These are phyloP conservation scores for Didymodactylos carnosus DNA, from an alignment of 2,888 invertebrate species.

Conservation along the genomic window DNA sequence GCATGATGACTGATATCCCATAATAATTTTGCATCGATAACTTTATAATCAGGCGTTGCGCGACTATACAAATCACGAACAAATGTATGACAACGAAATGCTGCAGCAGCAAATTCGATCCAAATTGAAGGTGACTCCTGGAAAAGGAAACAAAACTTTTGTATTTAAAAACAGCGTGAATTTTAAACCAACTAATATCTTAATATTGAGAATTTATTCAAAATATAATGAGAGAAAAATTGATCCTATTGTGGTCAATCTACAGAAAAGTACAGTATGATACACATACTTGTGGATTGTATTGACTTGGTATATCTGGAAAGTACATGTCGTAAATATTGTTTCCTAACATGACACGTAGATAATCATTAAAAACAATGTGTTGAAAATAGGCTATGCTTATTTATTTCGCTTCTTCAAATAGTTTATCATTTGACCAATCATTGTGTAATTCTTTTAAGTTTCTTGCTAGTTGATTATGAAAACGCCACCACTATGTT, in stretches of 20 bases:
- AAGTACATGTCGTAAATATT: neutral
- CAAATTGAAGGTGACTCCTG: neutral
- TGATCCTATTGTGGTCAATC: too few species aligned
- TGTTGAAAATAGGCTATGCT: constrained; percentile 38
- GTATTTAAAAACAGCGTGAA: too few species aligned
- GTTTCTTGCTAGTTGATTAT: neutral
- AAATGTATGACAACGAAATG: neutral
- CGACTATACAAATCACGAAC: neutral
- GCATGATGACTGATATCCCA: neutral
- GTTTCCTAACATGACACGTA: constrained; percentile 41
- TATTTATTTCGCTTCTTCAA: constrained; percentile 5
- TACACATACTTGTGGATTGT: too few species aligned
- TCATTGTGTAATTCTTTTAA: neutral
- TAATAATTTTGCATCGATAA: neutral
- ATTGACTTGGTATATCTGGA: too few species aligned
- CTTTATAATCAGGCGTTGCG: neutral
- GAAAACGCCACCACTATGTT: neutral
- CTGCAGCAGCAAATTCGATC: neutral
- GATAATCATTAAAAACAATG: constrained; percentile 33
- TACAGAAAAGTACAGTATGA: too few species aligned
- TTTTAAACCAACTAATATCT: too few species aligned
- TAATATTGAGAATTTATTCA: too few species aligned
- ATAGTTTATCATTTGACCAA: constrained; percentile 4
- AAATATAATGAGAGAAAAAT: too few species aligned
- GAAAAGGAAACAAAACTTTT: neutral